phyloP scores from a whole-genome alignment of 2,888 invertebrate species.

The Lagria hirta region DNA sequence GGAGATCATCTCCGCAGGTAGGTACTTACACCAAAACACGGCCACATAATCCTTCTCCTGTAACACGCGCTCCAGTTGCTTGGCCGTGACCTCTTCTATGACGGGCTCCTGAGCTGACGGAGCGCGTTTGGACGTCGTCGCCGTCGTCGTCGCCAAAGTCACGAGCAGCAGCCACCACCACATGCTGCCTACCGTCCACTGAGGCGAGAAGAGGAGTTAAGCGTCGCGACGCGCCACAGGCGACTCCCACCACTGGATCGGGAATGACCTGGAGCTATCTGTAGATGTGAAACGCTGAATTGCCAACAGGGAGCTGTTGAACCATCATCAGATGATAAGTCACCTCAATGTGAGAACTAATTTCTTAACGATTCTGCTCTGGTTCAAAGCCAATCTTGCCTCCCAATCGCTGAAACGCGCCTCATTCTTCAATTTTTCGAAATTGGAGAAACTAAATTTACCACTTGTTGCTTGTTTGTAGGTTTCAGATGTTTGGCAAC shows the following conservation, averaged over 20 bases:
- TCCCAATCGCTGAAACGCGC: too few relatives aligned
- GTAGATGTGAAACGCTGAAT: too few relatives aligned
- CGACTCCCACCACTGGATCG: constrained; percentile 38
- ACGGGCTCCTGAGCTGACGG: constrained; percentile 62
- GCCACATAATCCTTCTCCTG: constrained; percentile 92
- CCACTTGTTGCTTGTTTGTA: too few relatives aligned
- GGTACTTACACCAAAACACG: constrained; percentile 93
- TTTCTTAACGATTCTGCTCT: too few relatives aligned
- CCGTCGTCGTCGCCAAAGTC: constrained; percentile 57
- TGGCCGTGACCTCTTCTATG: constrained; percentile 92
- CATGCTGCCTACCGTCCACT: constrained; percentile 55
- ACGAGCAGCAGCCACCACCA: constrained; percentile 60
- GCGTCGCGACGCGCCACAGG: constrained; percentile 49
- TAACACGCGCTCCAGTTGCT: constrained; percentile 86
- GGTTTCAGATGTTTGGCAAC: too few relatives aligned
- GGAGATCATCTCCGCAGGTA: constrained; percentile 18
- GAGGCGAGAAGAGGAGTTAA: constrained; percentile 40
- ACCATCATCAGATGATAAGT: too few relatives aligned
- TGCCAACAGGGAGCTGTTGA: too few relatives aligned
- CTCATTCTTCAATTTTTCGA: too few relatives aligned
- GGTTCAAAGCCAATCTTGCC: too few relatives aligned
- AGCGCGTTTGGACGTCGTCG: constrained; percentile 52
- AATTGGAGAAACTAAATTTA: too few relatives aligned
- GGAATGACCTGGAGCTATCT: constrained; percentile 22
- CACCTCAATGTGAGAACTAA: too few relatives aligned